Base-by-base conservation (phyloP, 2,888 invertebrate species). In the Charanyca ferruginea region DNA sequence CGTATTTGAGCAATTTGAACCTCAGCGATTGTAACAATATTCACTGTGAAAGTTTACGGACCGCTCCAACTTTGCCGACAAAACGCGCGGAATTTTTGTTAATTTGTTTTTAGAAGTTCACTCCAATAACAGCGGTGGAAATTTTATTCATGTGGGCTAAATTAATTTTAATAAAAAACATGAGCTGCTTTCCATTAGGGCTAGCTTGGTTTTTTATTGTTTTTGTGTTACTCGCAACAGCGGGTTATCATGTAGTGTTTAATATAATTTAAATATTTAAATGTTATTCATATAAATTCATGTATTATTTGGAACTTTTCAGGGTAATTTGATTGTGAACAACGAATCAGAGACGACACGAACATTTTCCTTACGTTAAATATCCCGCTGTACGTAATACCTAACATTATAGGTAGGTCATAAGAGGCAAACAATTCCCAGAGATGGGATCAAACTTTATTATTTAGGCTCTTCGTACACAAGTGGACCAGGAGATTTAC, bases 1-100 rank as follows among this genome's bases (percentile, higher is more conserved):
- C 72, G 61, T 67, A 81, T 81, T 72, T 69, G 55, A 79, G 71
- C 74, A 81, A 80, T 82, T 81, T 80, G 66, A 77, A 79, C 72
- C 80, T 71, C 80, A 53, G 67, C 58, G 63, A 58, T 66, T 65
- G 70, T 82, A 66, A 79, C 69, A 77, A 80, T 73, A 77, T 73
- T 78, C 73, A 66, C 68, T 38, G 70, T 42, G 9, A 66, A 81
- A 82, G 55, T 82, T 81, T 76, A 13, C 62, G 67, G 68, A 52
- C 62, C 41, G 58, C 32, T n/a, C 60, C 9, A 76, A 81, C 66
- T 76, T 80, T 69, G 44, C 65, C 62, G 48, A 73, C 65, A 61
- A 78, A 80, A 78, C 45, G 68, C 66, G 68, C 53, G 47, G 25
- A 58, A 73, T 80, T 80, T 82, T 79, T 59, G 70, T 71, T 80